Conservation (phyloP, 2,113 vertebrate genomes). For the Urocolius indicus region DNA sequence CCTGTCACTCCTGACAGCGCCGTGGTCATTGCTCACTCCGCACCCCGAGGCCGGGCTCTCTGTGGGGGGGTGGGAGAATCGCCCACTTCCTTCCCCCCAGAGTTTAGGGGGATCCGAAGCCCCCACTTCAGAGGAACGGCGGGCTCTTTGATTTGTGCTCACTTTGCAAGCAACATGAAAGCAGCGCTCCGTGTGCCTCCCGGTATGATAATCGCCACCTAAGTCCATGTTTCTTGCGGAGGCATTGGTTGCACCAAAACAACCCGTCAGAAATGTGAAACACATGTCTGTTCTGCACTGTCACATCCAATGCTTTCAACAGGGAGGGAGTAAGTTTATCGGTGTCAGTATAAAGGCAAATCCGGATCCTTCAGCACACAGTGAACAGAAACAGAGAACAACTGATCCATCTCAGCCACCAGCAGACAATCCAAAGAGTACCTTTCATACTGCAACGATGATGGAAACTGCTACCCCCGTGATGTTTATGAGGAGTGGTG, state of each 20-base stretch:
- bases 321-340: slow-evolving; percentile 40
- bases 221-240: slow-evolving; percentile 56
- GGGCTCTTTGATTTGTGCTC: slow-evolving; percentile 34
- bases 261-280: slow-evolving; percentile 68
- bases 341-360: slow-evolving; percentile 47
- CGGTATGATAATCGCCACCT: slow-evolving; percentile 32
- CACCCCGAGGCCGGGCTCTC: slow-evolving; percentile 38
- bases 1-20: slow-evolving; percentile 20
- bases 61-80: slow-evolving; percentile 5
- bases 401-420: slow-evolving; percentile 54
- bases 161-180: neutral
- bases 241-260: slow-evolving; percentile 69
- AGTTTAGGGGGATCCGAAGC: slow-evolving; percentile 18
- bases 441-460: slow-evolving; percentile 54
- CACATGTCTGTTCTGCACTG: slow-evolving; percentile 67
- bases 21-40: slow-evolving; percentile 42
- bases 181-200: slow-evolving; percentile 35
- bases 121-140: neutral
- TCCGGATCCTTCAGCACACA: slow-evolving; percentile 40
- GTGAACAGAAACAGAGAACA: slow-evolving; percentile 12
- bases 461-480: slow-evolving; percentile 44
- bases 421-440: slow-evolving; percentile 49
- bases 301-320: slow-evolving; percentile 57
- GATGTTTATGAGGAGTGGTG: neutral
- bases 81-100: neutral